Evolutionary conservation across 2,888 invertebrate species (phyloP), one percentile per base, ranked within the genome.

Genomic region (Aporophyla nigra): DNA sequence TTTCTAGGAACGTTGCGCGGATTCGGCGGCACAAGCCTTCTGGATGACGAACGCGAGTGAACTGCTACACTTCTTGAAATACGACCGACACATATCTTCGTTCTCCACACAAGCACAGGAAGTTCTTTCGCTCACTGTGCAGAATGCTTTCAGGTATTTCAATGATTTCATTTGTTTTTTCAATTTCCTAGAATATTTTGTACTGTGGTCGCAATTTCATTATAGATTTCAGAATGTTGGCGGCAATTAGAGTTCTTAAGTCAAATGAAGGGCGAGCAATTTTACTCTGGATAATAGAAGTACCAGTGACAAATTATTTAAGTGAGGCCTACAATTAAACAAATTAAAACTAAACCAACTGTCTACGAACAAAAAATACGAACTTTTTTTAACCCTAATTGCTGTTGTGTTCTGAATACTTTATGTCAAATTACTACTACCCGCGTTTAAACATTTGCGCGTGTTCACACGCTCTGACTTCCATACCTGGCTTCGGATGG

Each of bases 21-120:
- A 99, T 92, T 98, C 98, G 0, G 98, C 98, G 33, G 98, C 98
- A 10, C 97, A 99, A 88, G 98, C 99, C 1, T 98, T 99, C 91
- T 99, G 99, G 99, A 98, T 99, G 97, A 99, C 99, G 21, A 99
- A 99, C 93, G 98, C 99, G 19, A 99, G 99, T 59, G 99, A 99
- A 96, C 97, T 99, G 76, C 96, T 99, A 68, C 99, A 99, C 95
- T 99, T 99, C 96, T 96, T 99, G 56, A 99, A 99, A 95, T 99
- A 98, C 90, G 99, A 99, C 95, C 97, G 99, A 54, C 99, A 99
- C 93, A 98, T 99, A 79, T 98, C 98, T 62, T 98, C 99, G 0
- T 99, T 99, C 91, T 98, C 98, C 2, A 97, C 99, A 3, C 98
- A 99, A 93, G 99, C 99, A 0, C 99, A 99, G 96, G 99, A 99